Evolutionary conservation across 1,140 invertebrate genomes (phyloP).

Genomic region (Habropoda laboriosa): DNA sequence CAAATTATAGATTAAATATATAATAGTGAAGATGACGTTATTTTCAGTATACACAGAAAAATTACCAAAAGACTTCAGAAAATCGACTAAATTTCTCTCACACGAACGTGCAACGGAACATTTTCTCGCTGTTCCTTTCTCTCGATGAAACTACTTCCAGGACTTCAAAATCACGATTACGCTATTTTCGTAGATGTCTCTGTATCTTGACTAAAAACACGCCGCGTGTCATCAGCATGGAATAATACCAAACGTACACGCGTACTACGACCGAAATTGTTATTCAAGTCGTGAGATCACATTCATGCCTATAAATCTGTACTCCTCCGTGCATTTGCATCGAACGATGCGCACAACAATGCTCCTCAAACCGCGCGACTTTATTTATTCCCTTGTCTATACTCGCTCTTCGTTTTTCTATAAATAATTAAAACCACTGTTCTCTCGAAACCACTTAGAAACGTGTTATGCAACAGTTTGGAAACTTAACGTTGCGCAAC

Average conservation of each 20-base stretch:
- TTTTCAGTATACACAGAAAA: no score
- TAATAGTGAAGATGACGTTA: no score
- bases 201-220: not conserved
- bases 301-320: slow-evolving; percentile 15
- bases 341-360: slow-evolving; percentile 1
- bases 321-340: slow-evolving; percentile 18
- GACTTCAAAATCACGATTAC: no score
- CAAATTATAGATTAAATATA: no score
- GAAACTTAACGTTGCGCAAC: no score
- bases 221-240: not conserved
- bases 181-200: not conserved
- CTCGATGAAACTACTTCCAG: not conserved
- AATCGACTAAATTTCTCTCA: no score
- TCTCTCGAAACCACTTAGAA: no score
- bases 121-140: not conserved
- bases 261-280: slow-evolving; percentile 5
- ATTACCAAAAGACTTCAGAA: no score
- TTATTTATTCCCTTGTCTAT: not conserved
- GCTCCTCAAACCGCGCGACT: not conserved
- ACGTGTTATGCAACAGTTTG: no score
- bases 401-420: not conserved
- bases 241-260: slow-evolving; percentile 1
- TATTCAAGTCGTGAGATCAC: not conserved
- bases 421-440: not conserved
- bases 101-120: no score